A percentile compares a stretch with the other conserved stretches of the same genome.
Conservation (phyloP, 2,797 vertebrate species). For the Sylvilagus floridanus region DNA sequence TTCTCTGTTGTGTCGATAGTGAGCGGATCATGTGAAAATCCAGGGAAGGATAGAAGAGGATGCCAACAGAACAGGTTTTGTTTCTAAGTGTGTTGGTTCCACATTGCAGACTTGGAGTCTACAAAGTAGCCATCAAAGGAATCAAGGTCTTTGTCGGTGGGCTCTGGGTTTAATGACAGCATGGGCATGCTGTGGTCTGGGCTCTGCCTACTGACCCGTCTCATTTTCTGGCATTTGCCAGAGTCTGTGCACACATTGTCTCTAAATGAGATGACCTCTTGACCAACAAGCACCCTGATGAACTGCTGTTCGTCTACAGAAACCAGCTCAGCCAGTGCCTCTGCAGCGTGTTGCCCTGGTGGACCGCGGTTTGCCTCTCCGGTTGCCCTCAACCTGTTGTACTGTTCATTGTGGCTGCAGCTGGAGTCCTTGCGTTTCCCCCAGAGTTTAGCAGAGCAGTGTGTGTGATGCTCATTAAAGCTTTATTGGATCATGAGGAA, state of each 20-base stretch:
- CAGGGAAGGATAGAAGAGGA: background rate
- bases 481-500: background rate
- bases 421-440: background rate
- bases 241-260: background rate
- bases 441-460: background rate
- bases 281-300: background rate
- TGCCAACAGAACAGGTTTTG: slow-evolving; percentile 27
- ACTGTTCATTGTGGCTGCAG: background rate
- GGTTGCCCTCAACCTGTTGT: background rate
- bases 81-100: slow-evolving; percentile 1
- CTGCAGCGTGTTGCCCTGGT: background rate
- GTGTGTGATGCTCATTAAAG: slow-evolving; percentile 6
- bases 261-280: background rate
- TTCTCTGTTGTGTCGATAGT: background rate
- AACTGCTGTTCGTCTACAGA: background rate
- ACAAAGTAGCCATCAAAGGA: background rate
- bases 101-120: background rate
- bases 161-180: background rate
- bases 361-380: background rate
- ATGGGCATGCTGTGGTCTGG: background rate
- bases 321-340: background rate
- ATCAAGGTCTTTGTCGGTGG: background rate
- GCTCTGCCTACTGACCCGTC: background rate
- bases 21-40: slow-evolving; percentile 17
- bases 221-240: background rate